Evolutionary conservation across 2,888 invertebrate species (phyloP).

Genomic region (Atherix ibis): DNA sequence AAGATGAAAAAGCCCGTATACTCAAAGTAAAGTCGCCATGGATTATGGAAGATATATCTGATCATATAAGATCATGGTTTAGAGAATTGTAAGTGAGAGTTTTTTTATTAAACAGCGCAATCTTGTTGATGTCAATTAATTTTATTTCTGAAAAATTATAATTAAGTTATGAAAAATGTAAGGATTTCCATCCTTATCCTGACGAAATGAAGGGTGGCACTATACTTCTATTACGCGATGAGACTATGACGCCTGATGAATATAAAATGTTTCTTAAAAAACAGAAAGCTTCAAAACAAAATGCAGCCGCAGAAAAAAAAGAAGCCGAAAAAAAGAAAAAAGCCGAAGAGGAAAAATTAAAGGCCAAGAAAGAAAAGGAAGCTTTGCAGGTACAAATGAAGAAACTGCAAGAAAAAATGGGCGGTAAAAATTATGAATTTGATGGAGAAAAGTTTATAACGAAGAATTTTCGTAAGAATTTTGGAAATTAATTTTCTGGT

Average conservation of each 20-base stretch:
- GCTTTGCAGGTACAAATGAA: background rate
- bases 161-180: conserved; percentile 20
- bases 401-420: conserved; percentile 17
- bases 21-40: conserved; percentile 35
- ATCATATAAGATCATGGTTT: conserved; percentile 61
- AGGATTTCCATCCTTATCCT: conserved; percentile 35
- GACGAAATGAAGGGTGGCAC: conserved; percentile 36
- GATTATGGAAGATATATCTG: conserved; percentile 55
- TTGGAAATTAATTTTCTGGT: background rate
- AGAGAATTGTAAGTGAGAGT: conserved; percentile 41
- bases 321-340: conserved; percentile 12
- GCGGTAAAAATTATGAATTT: conserved; percentile 14
- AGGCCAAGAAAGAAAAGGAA: conserved; percentile 12
- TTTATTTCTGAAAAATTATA: background rate
- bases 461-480: too few relatives aligned
- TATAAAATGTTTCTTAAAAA: conserved; percentile 19
- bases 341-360: conserved; percentile 18
- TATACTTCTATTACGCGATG: conserved; percentile 31
- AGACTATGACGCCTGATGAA: conserved; percentile 31
- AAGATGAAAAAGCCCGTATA: conserved; percentile 34
- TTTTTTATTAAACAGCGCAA: background rate
- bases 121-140: background rate
- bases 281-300: conserved; percentile 18
- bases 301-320: conserved; percentile 24
- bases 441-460: too few relatives aligned